A percentile compares a stretch with the other conserved stretches of the same genome.
Conservation (phyloP, 2,113 vertebrate species). For the Sander lucioperca region DNA sequence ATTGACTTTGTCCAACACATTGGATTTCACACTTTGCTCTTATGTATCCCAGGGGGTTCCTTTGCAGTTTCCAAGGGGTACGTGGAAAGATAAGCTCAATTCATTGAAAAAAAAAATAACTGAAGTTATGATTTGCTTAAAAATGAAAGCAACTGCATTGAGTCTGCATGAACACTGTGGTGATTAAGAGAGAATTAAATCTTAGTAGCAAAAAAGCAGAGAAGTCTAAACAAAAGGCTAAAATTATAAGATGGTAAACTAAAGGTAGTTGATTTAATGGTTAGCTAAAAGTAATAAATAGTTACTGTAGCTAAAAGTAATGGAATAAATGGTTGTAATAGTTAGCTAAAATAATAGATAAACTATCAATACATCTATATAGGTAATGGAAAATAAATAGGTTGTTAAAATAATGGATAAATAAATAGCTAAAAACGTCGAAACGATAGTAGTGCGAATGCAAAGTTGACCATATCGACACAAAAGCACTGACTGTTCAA, state of each 20-base stretch:
- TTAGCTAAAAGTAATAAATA: no score
- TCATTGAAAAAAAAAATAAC: background rate
- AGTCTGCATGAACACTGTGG: background rate
- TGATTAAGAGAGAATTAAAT: background rate
- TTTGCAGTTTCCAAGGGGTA: background rate
- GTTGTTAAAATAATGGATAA: background rate
- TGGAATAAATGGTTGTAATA: no score
- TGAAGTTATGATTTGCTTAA: background rate
- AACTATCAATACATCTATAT: no score
- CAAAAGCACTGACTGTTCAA: no score
- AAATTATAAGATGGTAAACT: background rate
- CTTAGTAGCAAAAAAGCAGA: background rate
- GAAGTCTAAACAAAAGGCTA: background rate
- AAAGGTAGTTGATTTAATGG: background rate
- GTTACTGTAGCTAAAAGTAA: no score
- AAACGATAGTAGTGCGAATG: background rate
- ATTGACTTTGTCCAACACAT: constrained; percentile 13
- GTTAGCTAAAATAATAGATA: no score
- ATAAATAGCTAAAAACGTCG: background rate
- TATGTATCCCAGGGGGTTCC: background rate
- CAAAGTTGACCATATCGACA: background rate
- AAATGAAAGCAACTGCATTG: background rate
- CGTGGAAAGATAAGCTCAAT: background rate
- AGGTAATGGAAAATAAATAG: background rate
- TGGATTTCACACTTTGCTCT: constrained; percentile 40